Base-by-base conservation (phyloP, 1,140 invertebrate species). In the Rhopalosiphum maidis region DNA sequence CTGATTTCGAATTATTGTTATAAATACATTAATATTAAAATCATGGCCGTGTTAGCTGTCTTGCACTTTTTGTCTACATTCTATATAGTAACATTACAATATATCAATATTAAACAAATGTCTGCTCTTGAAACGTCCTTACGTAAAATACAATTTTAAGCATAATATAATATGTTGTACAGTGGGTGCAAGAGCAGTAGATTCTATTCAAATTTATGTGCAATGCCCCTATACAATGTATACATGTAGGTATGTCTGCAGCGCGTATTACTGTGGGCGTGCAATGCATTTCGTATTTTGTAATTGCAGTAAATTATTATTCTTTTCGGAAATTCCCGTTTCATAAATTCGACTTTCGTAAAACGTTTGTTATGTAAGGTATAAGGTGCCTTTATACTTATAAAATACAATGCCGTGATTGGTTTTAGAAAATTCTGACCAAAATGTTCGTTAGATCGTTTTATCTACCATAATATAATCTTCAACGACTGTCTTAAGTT, bases 1-100 rank as follows among this genome's bases (percentile, higher is more conserved):
- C 85, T 9, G 87, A 89, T 89, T 89, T 89, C 87, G 87, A 89
- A 89, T 89, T 54, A n/a, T 77, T 77, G 15, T 77, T 77, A 15
- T n/a, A 35, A 89, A 54, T 21, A 89, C 22, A 54, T 89, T 54
- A 54, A 25, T 23, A 25, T 54, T 3, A 54, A 37, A 89, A 37
- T 8, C 48, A n/a, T 51, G 37, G 37, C 1, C 1, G 18, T 54
- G 30, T n/a, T 89, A 0, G 21, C 35, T 54, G 35, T 54, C 23
- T 43, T 25, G 82, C 82, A 41, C 18, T 37, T 41, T 41, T 83
- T n/a, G 4, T 22, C 35, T 43, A 25, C 0, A 46, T 46, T 25
- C 41, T 25, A 43, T 43, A 25, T 43, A 43, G 25, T 68, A 68
- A 60, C 15, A 51, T 60, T 60, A 25, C 11, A 68, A 30, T 51